Base-by-base conservation (phyloP, 2,797 vertebrate species). In the Epinephelus coioides region DNA sequence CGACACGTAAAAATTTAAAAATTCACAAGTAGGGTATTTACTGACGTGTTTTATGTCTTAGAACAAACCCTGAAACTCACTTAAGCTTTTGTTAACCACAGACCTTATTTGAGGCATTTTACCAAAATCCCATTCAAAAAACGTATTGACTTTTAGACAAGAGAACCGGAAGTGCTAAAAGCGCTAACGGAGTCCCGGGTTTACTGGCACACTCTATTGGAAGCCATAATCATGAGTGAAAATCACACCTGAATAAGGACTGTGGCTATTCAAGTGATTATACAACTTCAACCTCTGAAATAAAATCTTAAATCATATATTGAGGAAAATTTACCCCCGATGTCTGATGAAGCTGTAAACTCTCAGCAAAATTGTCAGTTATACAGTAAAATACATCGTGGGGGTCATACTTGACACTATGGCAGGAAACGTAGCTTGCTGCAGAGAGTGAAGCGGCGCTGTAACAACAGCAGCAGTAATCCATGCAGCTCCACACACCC, bases 401-500 rank as follows among this genome's bases (percentile, higher is more conserved):
- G 51, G 51, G 55, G 30, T 40, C 30, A 34, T 49, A 43, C 5
- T 64, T 67, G 60, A 66, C 18, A 25, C 60, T 30, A 1, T 63
- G 51, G 27, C 67, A 47, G 23, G 34, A 64, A 15, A 50, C 49
- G 3, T 2, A 60, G 23, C 62, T 59, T 34, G 14, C 54, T 56
- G 65, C 44, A 63, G 30, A 51, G 47, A 62, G 55, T 10, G 54
- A 40, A 50, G 70, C 50, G 25, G 57, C 4, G 21, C 65, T 75
- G 75, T 62, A 60, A 56, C 47, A 55, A 15, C 63, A 63, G 73
- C 73, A 80, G 57, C 80, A 64, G 38, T 87, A 84, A 91, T 83
- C 86, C 81, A 49, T 21, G 65, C 59, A 27, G 79, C 78, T 75
- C 40, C 74, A 53, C 66, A 2, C 65, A 71, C 18, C 63, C 82